These are phyloP conservation scores for Oscheius sp. DNA, from an alignment of 1,140 invertebrate species.

Conservation along the genomic window DNA sequence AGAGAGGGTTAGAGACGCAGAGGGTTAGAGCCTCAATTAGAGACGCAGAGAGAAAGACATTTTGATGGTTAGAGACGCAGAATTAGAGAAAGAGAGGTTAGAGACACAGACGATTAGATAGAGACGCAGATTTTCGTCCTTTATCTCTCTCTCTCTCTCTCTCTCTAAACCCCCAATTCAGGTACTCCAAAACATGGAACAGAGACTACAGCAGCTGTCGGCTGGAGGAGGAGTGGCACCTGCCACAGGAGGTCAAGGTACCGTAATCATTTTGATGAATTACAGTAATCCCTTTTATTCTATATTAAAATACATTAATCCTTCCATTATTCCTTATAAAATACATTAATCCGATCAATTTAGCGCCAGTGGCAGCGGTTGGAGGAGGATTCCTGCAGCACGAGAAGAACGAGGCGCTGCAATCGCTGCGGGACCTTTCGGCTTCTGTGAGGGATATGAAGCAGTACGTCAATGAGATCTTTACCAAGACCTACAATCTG, in stretches of 20 bases:
- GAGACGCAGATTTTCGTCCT: too few relatives aligned
- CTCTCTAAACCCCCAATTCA: not conserved
- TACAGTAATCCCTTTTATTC: too few relatives aligned
- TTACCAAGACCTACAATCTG: constrained; percentile 58
- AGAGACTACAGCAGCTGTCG: not conserved
- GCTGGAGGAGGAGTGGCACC: not conserved
- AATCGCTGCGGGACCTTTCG: constrained; percentile 52
- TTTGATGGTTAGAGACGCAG: too few relatives aligned
- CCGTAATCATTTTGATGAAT: not conserved
- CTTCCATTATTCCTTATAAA: too few relatives aligned
- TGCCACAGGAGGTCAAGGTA: constrained; percentile 6
- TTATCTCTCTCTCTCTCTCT: too few relatives aligned
- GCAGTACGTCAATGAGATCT: constrained; percentile 60
- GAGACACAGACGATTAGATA: too few relatives aligned
- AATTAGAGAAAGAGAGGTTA: too few relatives aligned
- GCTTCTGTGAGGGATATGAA: constrained; percentile 57
- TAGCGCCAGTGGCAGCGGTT: constrained; percentile 8
- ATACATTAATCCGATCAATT: too few relatives aligned
- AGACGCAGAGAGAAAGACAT: too few relatives aligned
- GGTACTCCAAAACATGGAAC: constrained; percentile 30
- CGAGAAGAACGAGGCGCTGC: constrained; percentile 58
- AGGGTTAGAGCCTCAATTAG: too few relatives aligned
- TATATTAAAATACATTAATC: too few relatives aligned
- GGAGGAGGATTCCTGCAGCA: constrained; percentile 43
- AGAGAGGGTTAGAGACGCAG: too few relatives aligned